These are phyloP conservation scores for Lasioglossum malachurum DNA, from an alignment of 2,888 invertebrate species.

Conservation along the genomic window DNA sequence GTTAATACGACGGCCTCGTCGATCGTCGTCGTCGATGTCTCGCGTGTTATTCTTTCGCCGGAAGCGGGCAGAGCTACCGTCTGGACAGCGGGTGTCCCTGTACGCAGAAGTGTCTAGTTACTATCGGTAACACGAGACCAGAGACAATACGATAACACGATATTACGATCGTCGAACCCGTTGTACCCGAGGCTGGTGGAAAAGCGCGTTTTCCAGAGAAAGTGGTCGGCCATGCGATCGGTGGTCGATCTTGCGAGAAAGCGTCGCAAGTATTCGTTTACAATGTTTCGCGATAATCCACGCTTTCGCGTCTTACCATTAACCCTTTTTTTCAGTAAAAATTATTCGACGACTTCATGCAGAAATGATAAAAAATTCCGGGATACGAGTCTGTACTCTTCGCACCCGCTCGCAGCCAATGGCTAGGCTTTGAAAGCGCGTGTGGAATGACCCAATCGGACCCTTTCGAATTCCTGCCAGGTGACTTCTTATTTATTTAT, in stretches of 20 bases:
- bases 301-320: not conserved
- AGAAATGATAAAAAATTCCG: too few species aligned
- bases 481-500: too few species aligned
- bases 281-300: not conserved
- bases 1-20: conserved; percentile 41
- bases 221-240: conserved; percentile 4
- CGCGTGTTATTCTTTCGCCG: conserved; percentile 43
- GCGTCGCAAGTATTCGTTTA: not conserved
- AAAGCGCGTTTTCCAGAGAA: conserved; percentile 41
- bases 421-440: too few species aligned
- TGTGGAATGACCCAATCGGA: too few species aligned
- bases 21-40: conserved; percentile 52
- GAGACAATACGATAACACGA: not conserved
- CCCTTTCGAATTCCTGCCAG: too few species aligned
- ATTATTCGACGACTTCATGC: too few species aligned
- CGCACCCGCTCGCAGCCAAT: too few species aligned
- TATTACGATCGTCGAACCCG: conserved; percentile 29
- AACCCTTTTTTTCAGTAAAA: not conserved
- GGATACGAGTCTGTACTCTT: too few species aligned
- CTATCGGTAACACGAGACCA: conserved; percentile 38
- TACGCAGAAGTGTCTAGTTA: conserved; percentile 61
- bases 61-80: conserved; percentile 42
- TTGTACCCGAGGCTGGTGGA: not conserved
- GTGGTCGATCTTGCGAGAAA: conserved; percentile 14
- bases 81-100: conserved; percentile 38